Conservation (phyloP, 1,140 invertebrate species). For the Apis florea region DNA sequence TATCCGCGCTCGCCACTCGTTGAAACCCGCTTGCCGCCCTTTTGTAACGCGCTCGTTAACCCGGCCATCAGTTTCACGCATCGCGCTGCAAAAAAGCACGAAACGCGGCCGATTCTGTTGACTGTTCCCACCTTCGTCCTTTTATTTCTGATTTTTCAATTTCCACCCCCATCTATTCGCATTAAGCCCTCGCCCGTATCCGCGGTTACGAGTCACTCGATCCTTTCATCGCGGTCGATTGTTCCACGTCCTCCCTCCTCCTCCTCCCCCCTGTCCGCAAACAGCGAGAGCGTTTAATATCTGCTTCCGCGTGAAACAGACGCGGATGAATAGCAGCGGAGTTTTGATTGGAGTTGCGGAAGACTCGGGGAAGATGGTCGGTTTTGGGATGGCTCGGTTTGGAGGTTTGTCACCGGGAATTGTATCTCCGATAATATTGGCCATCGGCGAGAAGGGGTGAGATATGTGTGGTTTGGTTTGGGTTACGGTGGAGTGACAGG, state of each 20-base stretch:
- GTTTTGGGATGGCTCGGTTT: background rate
- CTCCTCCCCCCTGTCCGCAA: background rate
- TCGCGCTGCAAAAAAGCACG: constrained; percentile 43
- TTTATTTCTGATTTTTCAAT: constrained; percentile 48
- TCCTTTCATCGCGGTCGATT: constrained; percentile 22
- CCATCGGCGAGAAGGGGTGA: too few species aligned
- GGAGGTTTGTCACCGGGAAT: background rate
- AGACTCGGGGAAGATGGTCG: background rate
- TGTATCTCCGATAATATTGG: too few species aligned
- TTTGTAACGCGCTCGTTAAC: constrained; percentile 65
- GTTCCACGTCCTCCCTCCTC: background rate
- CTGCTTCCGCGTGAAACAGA: background rate
- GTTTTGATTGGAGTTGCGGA: too few species aligned
- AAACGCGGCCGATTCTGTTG: constrained; percentile 37
- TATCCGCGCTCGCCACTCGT: too few species aligned
- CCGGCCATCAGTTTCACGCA: constrained; percentile 57
- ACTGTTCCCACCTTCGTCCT: constrained; percentile 21
- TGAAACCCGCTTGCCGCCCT: constrained; percentile 54
- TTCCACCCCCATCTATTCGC: constrained; percentile 9
- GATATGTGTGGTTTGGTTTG: too few species aligned
- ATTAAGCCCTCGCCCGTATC: constrained; percentile 11
- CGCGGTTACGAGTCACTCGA: constrained; percentile 18
- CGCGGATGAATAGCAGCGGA: background rate
- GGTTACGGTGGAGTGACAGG: too few species aligned
- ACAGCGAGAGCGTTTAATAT: constrained; percentile 5